Base-by-base conservation (phyloP, 2,888 invertebrate species). In the Anthoptus insignis region DNA sequence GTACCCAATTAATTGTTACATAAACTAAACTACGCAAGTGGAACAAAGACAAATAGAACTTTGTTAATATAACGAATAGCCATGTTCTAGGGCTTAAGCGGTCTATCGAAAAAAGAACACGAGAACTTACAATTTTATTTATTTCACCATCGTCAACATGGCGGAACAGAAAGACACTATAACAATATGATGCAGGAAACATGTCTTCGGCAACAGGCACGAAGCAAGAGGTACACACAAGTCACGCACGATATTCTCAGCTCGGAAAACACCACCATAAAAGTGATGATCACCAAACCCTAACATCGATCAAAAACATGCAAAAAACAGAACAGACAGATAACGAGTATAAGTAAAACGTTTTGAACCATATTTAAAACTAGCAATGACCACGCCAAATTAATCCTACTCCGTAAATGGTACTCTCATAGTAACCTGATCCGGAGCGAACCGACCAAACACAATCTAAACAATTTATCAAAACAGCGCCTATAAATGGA, bases 381-480 rank as follows among this genome's bases (percentile, higher is more conserved):
- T 76, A 83, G 81, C 81, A 83, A 81, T 81, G 83, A 80, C 79
- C 83, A 83, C 83, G 74, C 81, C 81, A 79, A 88, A 89, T 89
- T 90, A 90, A 91, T 89, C 86, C 83, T 78, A 77, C 75, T 79
- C 91, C 90, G 79, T 92, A 91, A 81, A 92, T 82, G 90, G 92
- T 70, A 75, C 75, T 82, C 81, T 77, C 76, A 81, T 81, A 81
- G 84, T 87, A 91, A 91, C 90, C 86, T 86, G 88, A 91, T 92
- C 85, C 79, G 83, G 77, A 81, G 82, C 82, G 81, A 87, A 82
- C 81, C 42, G 19, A 42, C 83, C 78, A 19, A 81, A 82, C 80
- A 82, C 80, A 84, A 89, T 88, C 89, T 86, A 84, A 87, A 86
- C 84, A 84, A 87, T 83, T 83, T 84, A 89, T 91, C 87, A 91